Evolutionary conservation across 2,113 vertebrate species (phyloP).

Genomic region (Clinocottus analis): DNA sequence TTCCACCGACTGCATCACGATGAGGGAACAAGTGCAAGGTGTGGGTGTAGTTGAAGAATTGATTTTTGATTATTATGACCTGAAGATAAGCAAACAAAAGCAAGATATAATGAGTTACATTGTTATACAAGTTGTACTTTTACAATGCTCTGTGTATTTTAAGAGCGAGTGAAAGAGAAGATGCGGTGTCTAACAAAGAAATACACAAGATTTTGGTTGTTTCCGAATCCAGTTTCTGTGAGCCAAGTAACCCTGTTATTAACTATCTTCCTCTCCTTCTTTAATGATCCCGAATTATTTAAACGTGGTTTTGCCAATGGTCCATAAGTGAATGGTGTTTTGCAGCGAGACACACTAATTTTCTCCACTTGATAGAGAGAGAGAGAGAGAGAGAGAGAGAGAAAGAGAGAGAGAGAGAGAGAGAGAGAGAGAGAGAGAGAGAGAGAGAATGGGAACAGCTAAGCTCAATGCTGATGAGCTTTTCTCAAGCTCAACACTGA

Average conservation of each 20-base stretch:
- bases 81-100: not conserved
- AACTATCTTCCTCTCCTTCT: not conserved
- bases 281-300: not conserved
- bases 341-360: not conserved
- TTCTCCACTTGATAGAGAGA: not conserved
- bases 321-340: not conserved
- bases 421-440: not conserved
- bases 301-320: not conserved
- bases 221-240: not conserved
- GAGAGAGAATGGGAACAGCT: not conserved
- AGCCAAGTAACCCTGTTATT: not conserved
- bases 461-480: not conserved
- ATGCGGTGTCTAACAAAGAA: not conserved
- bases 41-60: not conserved
- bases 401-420: too few species aligned
- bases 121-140: not conserved
- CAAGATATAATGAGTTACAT: not conserved
- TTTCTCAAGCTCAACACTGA: conserved; percentile 21
- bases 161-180: not conserved
- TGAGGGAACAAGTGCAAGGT: not conserved
- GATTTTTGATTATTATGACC: not conserved
- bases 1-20: not conserved
- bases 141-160: not conserved
- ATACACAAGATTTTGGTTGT: not conserved
- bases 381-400: too few species aligned